phyloP scores from a whole-genome alignment of 2,888 invertebrate species.

The Nomada fucata region DNA sequence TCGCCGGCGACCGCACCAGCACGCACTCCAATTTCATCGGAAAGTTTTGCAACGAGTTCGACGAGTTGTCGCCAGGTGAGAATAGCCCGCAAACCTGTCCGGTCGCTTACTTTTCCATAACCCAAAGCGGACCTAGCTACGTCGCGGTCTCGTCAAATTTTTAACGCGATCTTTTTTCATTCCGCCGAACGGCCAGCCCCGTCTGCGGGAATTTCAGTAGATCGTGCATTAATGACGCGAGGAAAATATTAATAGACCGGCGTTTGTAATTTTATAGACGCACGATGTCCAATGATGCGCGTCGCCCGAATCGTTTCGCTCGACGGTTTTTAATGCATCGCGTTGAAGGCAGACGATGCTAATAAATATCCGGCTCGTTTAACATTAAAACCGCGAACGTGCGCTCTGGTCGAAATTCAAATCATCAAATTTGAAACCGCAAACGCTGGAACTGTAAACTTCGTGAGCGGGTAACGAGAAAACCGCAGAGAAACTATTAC shows the following conservation, averaged over 20 bases:
- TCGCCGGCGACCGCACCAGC: not conserved
- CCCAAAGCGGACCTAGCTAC: slow-evolving; percentile 8
- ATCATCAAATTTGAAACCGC: not conserved
- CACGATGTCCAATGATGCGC: not conserved
- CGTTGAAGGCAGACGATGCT: not conserved
- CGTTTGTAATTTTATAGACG: too few relatives aligned
- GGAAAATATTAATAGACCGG: too few relatives aligned
- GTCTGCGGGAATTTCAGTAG: not conserved
- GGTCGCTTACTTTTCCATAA: slow-evolving; percentile 32
- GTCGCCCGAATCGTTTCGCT: not conserved
- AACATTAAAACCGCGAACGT: not conserved
- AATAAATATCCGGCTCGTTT: not conserved
- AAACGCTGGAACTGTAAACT: not conserved
- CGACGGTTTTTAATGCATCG: too few relatives aligned
- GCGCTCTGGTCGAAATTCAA: not conserved
- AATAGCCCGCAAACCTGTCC: slow-evolving; percentile 1
- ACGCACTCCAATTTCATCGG: not conserved
- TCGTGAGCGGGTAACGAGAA: not conserved
- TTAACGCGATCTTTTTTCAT: not conserved
- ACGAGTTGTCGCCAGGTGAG: slow-evolving; percentile 8
- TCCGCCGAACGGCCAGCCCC: not conserved
- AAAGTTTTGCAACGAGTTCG: not conserved
- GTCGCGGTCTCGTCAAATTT: slow-evolving; percentile 14
- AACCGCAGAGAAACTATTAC: not conserved
- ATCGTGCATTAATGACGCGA: not conserved